Conservation (phyloP, 2,888 invertebrate species). For the Kryphioiulus occultus region DNA sequence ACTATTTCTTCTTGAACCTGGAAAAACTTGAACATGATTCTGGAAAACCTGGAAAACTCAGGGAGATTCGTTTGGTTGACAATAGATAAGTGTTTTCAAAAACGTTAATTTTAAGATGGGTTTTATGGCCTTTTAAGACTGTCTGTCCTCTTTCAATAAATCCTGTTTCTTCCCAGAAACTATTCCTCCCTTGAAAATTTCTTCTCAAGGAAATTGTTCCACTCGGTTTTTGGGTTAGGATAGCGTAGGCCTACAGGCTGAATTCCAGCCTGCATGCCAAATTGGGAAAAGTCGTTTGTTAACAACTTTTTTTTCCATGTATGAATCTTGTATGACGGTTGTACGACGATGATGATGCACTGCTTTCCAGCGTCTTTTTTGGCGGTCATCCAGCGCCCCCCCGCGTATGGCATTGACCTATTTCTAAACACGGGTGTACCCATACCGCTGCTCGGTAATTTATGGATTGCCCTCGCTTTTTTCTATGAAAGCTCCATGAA, state of each 20-base stretch:
- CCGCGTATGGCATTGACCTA: constrained; percentile 7
- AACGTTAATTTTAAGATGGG: too few species aligned
- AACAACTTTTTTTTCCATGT: neutral
- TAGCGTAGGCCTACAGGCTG: neutral
- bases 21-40: too few species aligned
- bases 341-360: neutral
- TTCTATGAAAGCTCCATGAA: too few species aligned
- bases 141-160: neutral
- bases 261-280: neutral
- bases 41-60: too few species aligned
- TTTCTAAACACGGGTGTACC: neutral
- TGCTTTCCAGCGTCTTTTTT: neutral
- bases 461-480: neutral
- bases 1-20: too few species aligned
- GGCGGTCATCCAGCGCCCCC: constrained; percentile 19
- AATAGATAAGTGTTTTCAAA: too few species aligned
- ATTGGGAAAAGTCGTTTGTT: constrained; percentile 6
- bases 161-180: neutral
- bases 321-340: neutral
- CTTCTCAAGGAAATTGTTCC: constrained; percentile 20
- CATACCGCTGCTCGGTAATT: neutral
- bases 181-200: neutral
- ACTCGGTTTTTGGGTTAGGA: constrained; percentile 7
- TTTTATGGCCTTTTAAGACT: neutral
- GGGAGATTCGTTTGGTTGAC: too few species aligned